phyloP scores from a whole-genome alignment of 2,113 vertebrate species.

The Maccullochella peelii region DNA sequence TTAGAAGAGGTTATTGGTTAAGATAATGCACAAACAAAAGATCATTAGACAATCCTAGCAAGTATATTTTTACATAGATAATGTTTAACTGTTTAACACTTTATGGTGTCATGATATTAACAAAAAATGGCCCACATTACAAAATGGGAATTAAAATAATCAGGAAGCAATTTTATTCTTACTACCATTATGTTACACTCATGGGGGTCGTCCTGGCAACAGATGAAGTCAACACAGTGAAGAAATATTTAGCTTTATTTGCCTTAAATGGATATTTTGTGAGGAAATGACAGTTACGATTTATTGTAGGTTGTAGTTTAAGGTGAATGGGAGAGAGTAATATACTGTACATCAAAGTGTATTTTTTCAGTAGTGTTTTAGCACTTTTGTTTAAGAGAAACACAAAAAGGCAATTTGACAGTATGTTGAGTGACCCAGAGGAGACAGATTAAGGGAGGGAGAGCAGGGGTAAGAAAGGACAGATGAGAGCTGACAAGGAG shows the following conservation, averaged over 20 bases:
- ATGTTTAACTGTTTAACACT: neutral
- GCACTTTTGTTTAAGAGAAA: neutral
- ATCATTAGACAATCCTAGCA: neutral
- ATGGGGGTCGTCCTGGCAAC: neutral
- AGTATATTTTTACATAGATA: neutral
- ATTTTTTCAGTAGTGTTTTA: neutral
- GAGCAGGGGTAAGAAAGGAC: neutral
- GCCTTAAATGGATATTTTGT: neutral
- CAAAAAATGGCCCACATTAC: neutral
- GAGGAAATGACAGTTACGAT: neutral
- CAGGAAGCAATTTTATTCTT: neutral
- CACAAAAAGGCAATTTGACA: neutral
- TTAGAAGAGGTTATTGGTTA: neutral
- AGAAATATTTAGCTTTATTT: neutral
- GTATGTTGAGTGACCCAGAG: neutral
- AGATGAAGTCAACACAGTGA: neutral
- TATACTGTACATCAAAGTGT: too few relatives aligned
- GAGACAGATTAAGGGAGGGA: neutral
- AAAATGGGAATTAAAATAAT: neutral
- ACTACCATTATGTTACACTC: too few relatives aligned
- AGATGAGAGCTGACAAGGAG: slow-evolving; percentile 24
- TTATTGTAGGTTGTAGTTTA: neutral
- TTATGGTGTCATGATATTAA: too few relatives aligned
- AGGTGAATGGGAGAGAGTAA: too few relatives aligned
- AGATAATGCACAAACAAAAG: neutral